These are phyloP conservation scores for Tetraodon nigroviridis DNA, from an alignment of 2,113 vertebrate genomes.

Conservation along the genomic window DNA sequence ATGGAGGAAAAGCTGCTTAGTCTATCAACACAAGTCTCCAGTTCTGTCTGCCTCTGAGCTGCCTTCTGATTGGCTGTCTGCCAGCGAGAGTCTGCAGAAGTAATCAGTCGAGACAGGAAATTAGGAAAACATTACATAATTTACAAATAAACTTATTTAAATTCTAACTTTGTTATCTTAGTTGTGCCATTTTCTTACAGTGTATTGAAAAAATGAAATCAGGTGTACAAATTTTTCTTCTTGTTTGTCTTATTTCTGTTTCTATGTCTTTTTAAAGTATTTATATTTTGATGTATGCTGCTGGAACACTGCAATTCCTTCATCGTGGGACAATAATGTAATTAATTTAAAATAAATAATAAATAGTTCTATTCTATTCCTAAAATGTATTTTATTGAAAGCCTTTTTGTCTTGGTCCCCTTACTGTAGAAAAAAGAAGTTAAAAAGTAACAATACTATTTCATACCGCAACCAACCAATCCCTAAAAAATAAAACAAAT, in stretches of 20 bases:
- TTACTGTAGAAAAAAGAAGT: constrained; percentile 10
- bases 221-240: no score
- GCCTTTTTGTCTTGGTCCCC: constrained; percentile 38
- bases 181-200: not conserved
- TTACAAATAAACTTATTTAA: not conserved
- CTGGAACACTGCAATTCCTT: no score
- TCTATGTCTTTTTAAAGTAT: no score
- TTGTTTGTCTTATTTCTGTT: no score
- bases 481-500: no score
- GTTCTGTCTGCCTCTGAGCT: constrained; percentile 83
- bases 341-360: no score
- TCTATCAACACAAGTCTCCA: constrained; percentile 87
- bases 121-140: constrained; percentile 12
- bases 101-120: not conserved
- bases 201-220: not conserved
- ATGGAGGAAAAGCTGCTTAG: constrained; percentile 87
- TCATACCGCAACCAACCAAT: not conserved
- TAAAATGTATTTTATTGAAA: constrained; percentile 40
- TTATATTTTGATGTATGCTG: no score
- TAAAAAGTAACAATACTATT: constrained; percentile 12
- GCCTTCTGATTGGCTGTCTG: constrained; percentile 83
- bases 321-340: no score
- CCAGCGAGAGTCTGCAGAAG: constrained; percentile 83
- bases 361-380: no score
- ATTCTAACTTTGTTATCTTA: not conserved